Base-by-base conservation (phyloP, 2,797 vertebrate species). In the Acridotheres tristis region DNA sequence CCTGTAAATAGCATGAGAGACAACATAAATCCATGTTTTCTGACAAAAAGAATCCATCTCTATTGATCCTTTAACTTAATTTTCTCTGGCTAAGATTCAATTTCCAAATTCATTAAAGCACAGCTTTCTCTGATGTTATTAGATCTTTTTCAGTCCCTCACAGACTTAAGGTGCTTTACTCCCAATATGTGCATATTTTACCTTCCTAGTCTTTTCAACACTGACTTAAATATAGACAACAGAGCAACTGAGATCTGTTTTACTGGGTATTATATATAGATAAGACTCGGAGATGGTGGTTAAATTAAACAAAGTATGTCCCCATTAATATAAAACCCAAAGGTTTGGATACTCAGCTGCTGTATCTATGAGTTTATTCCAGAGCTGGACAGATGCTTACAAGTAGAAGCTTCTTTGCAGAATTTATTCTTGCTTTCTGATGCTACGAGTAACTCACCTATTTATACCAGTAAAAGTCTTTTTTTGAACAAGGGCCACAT, bases 51-150 rank as follows among this genome's bases (percentile, higher is more conserved):
- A 96, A 97, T 97, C 82, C 26, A 88, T 93, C 74, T 96, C 29
- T 93, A 97, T 97, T 90, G 96, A 97, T 97, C 57, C 67, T 95
- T 91, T 95, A 95, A 92, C 57, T 93, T 96, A 94, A 96, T 97
- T 96, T 94, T 97, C 74, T 96, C 85, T 89, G 90, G 79, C 43
- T 78, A 96, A 85, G 68, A 88, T 97, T 95, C 94, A 94, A 83
- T 96, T 97, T 97, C 72, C 51, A 96, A 97, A 94, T 50, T 59
- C 65, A 93, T 85, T 69, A 96, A 97, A 96, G 66, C 80, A 96
- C 90, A 96, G 32, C 51, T 97, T 97, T 93, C 73, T 95, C 55
- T 90, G 58, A 93, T 95, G 30, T 79, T 94, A 87, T 91, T 95
- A 94, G 62, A 65, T 89, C 36, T 73, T 75, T 15, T 94, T 91